Evolutionary conservation across 2,113 vertebrate species (phyloP).

Genomic region (Cyprinodon variegatus): DNA sequence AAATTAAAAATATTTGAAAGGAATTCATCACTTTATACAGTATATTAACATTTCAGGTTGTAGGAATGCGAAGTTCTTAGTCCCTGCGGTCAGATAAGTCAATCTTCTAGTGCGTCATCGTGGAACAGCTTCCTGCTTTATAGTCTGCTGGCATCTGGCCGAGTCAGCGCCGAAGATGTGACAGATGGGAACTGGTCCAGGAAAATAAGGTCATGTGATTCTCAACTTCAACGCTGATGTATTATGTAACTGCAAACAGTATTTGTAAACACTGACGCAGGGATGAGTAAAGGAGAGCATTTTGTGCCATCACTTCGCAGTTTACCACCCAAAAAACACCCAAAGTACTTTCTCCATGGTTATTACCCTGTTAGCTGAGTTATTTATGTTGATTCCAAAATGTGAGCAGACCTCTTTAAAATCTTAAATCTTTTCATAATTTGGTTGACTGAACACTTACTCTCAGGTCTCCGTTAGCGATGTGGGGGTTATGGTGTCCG

Average conservation of each 20-base stretch:
- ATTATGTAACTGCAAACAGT: constrained; percentile 5
- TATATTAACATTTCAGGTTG: background rate
- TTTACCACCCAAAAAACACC: too few species aligned
- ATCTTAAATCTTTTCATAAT: background rate
- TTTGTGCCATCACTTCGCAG: background rate
- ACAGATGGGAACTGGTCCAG: constrained; percentile 26
- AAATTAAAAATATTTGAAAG: too few species aligned
- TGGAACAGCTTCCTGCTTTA: background rate
- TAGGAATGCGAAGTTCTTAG: background rate
- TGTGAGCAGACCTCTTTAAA: background rate
- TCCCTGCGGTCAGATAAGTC: background rate
- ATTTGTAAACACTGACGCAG: constrained; percentile 18
- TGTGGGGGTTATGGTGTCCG: constrained; percentile 82
- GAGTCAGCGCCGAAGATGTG: constrained; percentile 17
- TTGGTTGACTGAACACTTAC: constrained; percentile 73
- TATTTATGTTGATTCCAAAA: background rate
- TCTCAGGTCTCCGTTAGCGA: constrained; percentile 94
- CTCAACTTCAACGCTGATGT: constrained; percentile 12
- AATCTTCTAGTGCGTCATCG: constrained; percentile 6
- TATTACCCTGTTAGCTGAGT: background rate
- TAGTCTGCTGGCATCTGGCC: constrained; percentile 18
- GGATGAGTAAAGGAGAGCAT: background rate
- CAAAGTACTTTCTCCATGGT: too few species aligned
- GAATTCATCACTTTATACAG: background rate
- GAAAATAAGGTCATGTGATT: constrained; percentile 45